Evolutionary conservation across 2,888 invertebrate species (phyloP).

Genomic region (Thereva nobilitata): DNA sequence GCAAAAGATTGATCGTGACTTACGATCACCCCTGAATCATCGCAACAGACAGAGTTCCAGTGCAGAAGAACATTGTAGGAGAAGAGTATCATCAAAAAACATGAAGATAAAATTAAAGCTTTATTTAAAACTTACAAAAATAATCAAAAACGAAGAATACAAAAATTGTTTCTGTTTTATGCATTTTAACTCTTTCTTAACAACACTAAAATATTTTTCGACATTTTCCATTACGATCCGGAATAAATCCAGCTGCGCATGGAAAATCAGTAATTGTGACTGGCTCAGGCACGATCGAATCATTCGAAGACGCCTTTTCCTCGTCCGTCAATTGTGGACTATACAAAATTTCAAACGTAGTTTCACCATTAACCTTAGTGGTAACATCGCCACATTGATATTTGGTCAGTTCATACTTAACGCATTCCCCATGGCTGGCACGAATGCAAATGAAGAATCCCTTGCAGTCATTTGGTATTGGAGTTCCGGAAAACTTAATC

Average conservation of each 20-base stretch:
- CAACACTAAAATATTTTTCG: conserved; percentile 51
- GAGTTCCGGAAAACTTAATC: not conserved
- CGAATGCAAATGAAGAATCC: not conserved
- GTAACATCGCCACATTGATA: not conserved
- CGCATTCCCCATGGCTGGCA: not conserved
- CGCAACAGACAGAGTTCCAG: no score
- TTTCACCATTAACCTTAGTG: not conserved
- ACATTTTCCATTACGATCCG: conserved; percentile 53
- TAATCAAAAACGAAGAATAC: no score
- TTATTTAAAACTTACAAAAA: no score
- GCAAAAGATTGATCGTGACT: no score
- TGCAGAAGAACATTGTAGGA: not conserved
- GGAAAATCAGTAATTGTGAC: conserved; percentile 52
- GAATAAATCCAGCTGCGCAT: conserved; percentile 53
- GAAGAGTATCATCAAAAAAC: no score
- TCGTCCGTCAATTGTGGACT: not conserved
- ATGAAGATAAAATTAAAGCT: no score
- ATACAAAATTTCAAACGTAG: not conserved
- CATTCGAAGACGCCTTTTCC: conserved; percentile 36
- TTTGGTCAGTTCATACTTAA: not conserved
- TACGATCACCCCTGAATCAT: no score
- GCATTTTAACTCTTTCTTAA: no score
- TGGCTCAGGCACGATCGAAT: conserved; percentile 42
- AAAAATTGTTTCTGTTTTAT: no score
- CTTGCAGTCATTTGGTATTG: conserved; percentile 3